These are phyloP conservation scores for Asteroscopus sphinx DNA, from an alignment of 2,888 invertebrate species.

Conservation along the genomic window DNA sequence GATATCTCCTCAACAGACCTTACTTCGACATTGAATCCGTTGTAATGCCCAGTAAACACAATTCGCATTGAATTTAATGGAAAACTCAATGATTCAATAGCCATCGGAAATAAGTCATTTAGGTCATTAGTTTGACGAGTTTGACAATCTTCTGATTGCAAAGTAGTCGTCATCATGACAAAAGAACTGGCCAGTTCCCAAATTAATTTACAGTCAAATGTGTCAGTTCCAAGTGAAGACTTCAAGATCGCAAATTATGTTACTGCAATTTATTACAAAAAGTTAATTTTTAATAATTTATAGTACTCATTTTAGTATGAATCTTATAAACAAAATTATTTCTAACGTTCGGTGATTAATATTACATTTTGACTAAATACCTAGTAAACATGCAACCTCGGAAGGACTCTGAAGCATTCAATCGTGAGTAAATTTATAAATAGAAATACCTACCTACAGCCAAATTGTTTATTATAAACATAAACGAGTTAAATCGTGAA, in stretches of 20 bases:
- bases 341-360: conserved; percentile 33
- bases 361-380: conserved; percentile 17
- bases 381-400: conserved; percentile 7
- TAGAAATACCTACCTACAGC: conserved; percentile 1
- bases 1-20: conserved; percentile 90
- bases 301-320: conserved; percentile 40
- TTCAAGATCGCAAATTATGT: conserved; percentile 68
- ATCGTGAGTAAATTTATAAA: conserved; percentile 65
- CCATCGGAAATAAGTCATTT: conserved; percentile 78
- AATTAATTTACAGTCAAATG: conserved; percentile 78
- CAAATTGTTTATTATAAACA: conserved; percentile 7
- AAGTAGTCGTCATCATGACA: conserved; percentile 80
- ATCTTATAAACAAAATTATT: conserved; percentile 46
- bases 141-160: conserved; percentile 86
- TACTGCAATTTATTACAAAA: conserved; percentile 70
- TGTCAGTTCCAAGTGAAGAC: conserved; percentile 61
- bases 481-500: no score
- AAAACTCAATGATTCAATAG: conserved; percentile 82
- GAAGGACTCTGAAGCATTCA: conserved; percentile 58
- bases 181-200: conserved; percentile 82
- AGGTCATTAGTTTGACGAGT: conserved; percentile 85
- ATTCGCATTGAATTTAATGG: conserved; percentile 82
- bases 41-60: conserved; percentile 91
- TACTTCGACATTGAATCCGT: conserved; percentile 92
- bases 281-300: conserved; percentile 60